Percentiles rank a stretch among this genome's conserved stretches.
phyloP scores from a whole-genome alignment of 1,140 invertebrate species.

The Oryctes rhinoceros region DNA sequence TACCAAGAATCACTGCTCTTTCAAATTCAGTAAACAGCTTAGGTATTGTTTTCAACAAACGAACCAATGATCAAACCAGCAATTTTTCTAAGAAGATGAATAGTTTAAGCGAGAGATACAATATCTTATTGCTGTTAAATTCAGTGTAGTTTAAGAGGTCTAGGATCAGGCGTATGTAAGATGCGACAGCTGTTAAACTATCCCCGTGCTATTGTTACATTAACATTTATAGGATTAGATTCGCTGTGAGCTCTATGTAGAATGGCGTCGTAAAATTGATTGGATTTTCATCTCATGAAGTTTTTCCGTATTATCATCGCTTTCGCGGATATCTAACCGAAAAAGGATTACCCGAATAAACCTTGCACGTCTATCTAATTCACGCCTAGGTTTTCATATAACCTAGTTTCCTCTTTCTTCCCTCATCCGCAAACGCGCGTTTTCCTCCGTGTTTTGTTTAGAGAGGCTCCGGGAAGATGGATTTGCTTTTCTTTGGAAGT shows the following conservation, averaged over 20 bases:
- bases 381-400: constrained; percentile 33
- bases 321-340: constrained; percentile 1
- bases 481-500: constrained; percentile 31
- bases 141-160: too few species aligned
- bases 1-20: too few species aligned
- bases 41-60: too few species aligned
- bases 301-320: constrained; percentile 11
- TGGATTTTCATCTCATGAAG: constrained; percentile 3
- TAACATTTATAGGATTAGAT: constrained; percentile 10
- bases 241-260: background rate
- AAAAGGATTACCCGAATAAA: constrained; percentile 11
- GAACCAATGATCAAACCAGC: too few species aligned
- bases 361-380: background rate
- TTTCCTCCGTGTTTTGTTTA: constrained; percentile 27
- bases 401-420: constrained; percentile 23
- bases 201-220: background rate
- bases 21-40: too few species aligned
- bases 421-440: background rate
- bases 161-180: background rate
- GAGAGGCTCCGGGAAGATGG: constrained; percentile 12
- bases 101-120: too few species aligned
- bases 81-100: too few species aligned
- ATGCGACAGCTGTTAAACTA: background rate
- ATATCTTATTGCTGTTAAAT: too few species aligned
- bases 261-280: constrained; percentile 27